A percentile compares a stretch with the other conserved stretches of the same genome.
Conservation (phyloP, 2,888 invertebrate genomes). For the Cybosia mesomella region DNA sequence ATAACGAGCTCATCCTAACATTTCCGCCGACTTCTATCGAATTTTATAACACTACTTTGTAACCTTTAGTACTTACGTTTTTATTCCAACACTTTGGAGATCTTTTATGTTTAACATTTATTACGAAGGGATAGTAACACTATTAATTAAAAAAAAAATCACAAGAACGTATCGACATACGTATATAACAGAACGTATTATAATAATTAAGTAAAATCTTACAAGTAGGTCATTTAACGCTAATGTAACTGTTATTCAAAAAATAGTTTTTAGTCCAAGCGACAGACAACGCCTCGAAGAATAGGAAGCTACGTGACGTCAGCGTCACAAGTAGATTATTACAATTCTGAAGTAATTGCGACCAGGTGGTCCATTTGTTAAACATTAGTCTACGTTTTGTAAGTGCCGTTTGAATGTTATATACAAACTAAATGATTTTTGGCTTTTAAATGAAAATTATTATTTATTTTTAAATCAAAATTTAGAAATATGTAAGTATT, state of each 20-base stretch:
- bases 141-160: not conserved
- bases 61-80: conserved; percentile 8
- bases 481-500: too few relatives aligned
- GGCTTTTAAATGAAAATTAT: too few relatives aligned
- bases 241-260: conserved; percentile 4
- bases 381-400: too few relatives aligned
- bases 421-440: too few relatives aligned
- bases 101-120: not conserved
- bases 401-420: too few relatives aligned
- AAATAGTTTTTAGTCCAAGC: conserved; percentile 16
- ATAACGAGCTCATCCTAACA: not conserved
- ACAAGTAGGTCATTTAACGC: conserved; percentile 5
- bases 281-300: conserved; percentile 3
- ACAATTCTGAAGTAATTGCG: too few relatives aligned
- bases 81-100: not conserved
- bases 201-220: conserved; percentile 9
- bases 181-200: not conserved
- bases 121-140: not conserved
- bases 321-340: not conserved
- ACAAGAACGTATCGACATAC: not conserved
- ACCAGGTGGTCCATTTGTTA: too few relatives aligned
- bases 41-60: not conserved
- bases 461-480: not conserved
- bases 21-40: not conserved
- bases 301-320: not conserved